Evolutionary conservation across 2,797 vertebrate genomes (phyloP), one percentile per base, ranked within the genome.

Genomic region (Staurois parvus): DNA sequence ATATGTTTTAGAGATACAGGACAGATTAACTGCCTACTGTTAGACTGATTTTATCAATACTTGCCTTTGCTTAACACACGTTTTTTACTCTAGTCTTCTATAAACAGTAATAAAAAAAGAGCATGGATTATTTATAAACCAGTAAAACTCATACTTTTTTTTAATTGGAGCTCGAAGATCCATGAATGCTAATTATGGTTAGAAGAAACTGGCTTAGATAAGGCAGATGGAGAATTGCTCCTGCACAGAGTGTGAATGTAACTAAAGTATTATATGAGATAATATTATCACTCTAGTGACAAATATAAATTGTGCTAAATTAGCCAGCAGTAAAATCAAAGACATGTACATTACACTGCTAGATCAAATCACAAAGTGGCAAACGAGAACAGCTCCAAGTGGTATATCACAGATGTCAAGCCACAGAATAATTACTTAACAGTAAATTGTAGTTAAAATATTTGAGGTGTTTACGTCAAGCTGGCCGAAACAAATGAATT

Each of bases 141-240:
- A 91, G 88, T 91, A 91, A 92, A 90, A 89, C 69, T 48, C 28
- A 90, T 67, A 76, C 34, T 75, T 88, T 87, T 90, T 88, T 91
- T 90, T 89, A 91, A 92, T 90, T 92, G 90, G 89, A 90, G 88
- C 86, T 91, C 88, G 70, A 92, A 92, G 89, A 92, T 91, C 86
- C 81, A 91, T 78, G 90, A 90, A 91, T 90, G 88, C 87, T 91
- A 90, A 94, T 92, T 91, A 92, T 88, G 74, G 56, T 82, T 72
- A 88, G 86, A 88, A 87, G 90, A 90, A 89, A 70, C 87, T 88
- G 85, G 83, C 79, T 89, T 69, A 90, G 89, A 89, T 84, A 89
- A 85, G 91, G 86, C 87, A 91, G 82, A 88, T 90, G 84, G 87
- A 87, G 85, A 87, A 84, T 83, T 87, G 64, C 80, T 87, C 74